phyloP scores from a whole-genome alignment of 2,113 vertebrate genomes.

The Tursiops truncatus region DNA sequence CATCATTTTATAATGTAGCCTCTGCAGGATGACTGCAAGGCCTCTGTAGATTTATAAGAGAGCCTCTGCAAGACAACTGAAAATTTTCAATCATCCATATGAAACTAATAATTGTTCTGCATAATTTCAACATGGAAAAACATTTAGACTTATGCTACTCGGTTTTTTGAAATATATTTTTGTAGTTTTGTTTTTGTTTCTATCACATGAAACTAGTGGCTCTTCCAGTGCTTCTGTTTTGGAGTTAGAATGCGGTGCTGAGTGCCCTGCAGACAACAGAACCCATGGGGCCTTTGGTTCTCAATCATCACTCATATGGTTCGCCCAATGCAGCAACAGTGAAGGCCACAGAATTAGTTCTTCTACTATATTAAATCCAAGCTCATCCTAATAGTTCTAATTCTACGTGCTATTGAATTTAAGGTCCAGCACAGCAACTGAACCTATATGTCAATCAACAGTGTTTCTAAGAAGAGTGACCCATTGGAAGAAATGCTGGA shows the following conservation, averaged over 20 bases:
- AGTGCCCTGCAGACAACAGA: not conserved
- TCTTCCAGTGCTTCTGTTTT: not conserved
- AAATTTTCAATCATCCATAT: not conserved
- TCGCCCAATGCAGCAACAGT: not conserved
- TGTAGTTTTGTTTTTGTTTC: not conserved
- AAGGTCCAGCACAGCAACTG: not conserved
- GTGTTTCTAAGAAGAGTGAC: slow-evolving; percentile 36
- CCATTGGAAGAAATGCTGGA: not conserved
- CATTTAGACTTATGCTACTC: not conserved
- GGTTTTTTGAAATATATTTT: not conserved
- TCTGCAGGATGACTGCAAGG: not conserved
- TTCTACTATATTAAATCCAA: not conserved
- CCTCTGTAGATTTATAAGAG: too few relatives aligned
- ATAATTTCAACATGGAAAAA: not conserved
- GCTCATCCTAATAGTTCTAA: not conserved
- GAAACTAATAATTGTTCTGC: not conserved
- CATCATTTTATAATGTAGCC: not conserved
- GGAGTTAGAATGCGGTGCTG: not conserved
- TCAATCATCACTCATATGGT: not conserved
- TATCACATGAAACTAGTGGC: not conserved
- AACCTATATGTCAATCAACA: not conserved
- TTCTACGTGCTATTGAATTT: not conserved
- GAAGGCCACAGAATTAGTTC: not conserved
- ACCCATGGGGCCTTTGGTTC: not conserved
- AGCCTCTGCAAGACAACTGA: not conserved